These are phyloP conservation scores for Ichneumoninae sp. DNA, from an alignment of 2,888 invertebrate species.

Conservation along the genomic window DNA sequence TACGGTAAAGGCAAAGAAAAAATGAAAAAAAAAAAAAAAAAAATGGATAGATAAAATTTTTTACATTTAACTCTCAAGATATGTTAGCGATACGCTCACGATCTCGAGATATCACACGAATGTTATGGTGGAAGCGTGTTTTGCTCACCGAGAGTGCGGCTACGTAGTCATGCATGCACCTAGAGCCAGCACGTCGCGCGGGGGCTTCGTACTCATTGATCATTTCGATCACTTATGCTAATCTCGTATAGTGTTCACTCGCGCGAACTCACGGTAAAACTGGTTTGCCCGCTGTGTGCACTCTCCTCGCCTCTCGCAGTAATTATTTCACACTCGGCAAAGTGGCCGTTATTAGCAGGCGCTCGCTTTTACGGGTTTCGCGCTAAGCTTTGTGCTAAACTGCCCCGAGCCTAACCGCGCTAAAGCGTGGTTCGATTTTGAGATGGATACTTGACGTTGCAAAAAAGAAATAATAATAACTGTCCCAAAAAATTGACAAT, in stretches of 20 bases:
- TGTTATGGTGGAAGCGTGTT: constrained; percentile 45
- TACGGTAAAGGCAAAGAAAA: constrained; percentile 21
- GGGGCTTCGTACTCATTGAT: constrained; percentile 78
- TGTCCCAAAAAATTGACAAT: not conserved
- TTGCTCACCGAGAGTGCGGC: constrained; percentile 49
- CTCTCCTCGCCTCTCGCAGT: constrained; percentile 73
- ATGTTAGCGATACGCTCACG: constrained; percentile 50
- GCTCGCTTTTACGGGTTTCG: constrained; percentile 50
- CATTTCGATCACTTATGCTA: constrained; percentile 82
- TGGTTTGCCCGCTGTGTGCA: constrained; percentile 73
- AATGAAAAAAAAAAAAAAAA: constrained; percentile 4
- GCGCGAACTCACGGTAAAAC: constrained; percentile 71
- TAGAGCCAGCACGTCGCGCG: constrained; percentile 70
- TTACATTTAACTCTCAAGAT: constrained; percentile 53
- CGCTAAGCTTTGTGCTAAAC: constrained; percentile 16
- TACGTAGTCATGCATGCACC: constrained; percentile 43
- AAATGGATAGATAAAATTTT: constrained; percentile 14
- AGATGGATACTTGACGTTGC: not conserved
- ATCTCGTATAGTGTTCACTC: constrained; percentile 69
- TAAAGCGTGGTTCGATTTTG: not conserved
- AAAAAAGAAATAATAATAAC: not conserved
- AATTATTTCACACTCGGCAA: constrained; percentile 83
- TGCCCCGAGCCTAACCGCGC: not conserved
- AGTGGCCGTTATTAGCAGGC: constrained; percentile 80
- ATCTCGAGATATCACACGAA: constrained; percentile 60